phyloP scores from a whole-genome alignment of 2,797 vertebrate species.

The Protosalanx chinensis region DNA sequence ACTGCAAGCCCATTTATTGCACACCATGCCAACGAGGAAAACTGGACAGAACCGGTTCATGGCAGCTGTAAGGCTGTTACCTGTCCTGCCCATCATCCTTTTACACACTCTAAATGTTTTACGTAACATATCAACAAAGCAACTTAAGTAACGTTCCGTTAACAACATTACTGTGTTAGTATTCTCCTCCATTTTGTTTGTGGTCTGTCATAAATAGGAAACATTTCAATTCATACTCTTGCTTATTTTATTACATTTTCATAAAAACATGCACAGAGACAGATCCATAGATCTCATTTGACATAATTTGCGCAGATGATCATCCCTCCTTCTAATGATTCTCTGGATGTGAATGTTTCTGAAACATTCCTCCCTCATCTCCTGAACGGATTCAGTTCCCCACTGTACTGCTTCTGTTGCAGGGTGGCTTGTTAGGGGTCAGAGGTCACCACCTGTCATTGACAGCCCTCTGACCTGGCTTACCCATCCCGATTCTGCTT shows the following conservation, averaged over 20 bases:
- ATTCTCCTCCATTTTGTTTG: not conserved
- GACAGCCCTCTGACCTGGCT: conserved; percentile 4
- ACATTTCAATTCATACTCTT: not conserved
- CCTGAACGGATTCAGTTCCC: not conserved
- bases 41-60: not conserved
- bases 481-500: conserved; percentile 1
- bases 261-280: too few species aligned
- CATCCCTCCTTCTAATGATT: too few species aligned
- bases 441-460: conserved; percentile 6
- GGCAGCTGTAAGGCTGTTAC: not conserved
- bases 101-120: too few species aligned
- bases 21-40: not conserved
- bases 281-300: too few species aligned
- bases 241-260: too few species aligned
- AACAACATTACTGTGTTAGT: too few species aligned
- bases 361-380: not conserved
- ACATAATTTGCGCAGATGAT: too few species aligned
- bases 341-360: too few species aligned
- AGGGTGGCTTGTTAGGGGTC: not conserved
- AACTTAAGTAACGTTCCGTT: too few species aligned
- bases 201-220: not conserved
- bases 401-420: not conserved
- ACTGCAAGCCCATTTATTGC: conserved; percentile 8
- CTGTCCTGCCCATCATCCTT: not conserved
- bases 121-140: too few species aligned